Conservation (phyloP, 2,888 invertebrate species). For the Temnothorax ravouxi region DNA sequence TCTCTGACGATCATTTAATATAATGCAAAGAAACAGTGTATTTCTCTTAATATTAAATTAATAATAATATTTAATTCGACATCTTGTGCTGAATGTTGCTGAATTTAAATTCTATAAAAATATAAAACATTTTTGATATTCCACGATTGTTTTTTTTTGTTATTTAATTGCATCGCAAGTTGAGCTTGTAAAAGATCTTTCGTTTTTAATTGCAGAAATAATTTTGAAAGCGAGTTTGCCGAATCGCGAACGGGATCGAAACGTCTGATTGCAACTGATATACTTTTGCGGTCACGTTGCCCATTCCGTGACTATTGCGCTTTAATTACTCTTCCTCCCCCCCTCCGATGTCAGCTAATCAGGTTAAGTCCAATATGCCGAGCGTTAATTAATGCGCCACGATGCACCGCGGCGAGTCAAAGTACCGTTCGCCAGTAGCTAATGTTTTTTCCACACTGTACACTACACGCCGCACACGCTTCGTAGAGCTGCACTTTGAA, state of each 20-base stretch:
- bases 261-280: constrained; percentile 21
- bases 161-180: neutral
- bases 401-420: constrained; percentile 60
- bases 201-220: neutral
- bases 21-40: neutral
- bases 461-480: constrained; percentile 47
- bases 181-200: neutral
- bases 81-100: neutral
- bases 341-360: constrained; percentile 52
- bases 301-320: constrained; percentile 41
- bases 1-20: neutral
- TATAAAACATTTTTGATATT: neutral
- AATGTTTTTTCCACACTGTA: constrained; percentile 60
- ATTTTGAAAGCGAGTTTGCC: neutral
- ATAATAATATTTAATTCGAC: neutral
- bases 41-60: neutral
- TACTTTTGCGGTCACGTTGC: constrained; percentile 39
- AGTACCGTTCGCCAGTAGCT: constrained; percentile 64
- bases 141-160: no score
- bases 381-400: constrained; percentile 64
- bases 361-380: constrained; percentile 62
- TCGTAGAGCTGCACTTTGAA: constrained; percentile 65
- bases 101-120: neutral
- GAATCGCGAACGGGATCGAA: constrained; percentile 15
- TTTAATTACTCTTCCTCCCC: constrained; percentile 55